Conservation (phyloP, 2,113 vertebrate genomes). For the Labeo catla region DNA sequence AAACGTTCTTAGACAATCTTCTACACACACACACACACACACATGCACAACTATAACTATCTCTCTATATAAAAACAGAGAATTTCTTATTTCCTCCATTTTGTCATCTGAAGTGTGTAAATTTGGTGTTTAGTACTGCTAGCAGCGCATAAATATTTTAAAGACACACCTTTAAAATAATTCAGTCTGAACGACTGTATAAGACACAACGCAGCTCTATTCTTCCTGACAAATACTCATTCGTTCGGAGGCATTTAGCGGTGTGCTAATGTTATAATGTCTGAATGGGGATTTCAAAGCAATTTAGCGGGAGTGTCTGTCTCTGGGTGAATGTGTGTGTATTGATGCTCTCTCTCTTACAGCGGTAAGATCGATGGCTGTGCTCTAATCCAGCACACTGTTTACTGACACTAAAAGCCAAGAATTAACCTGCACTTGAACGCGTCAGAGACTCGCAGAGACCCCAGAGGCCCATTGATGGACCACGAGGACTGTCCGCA, state of each 20-base stretch:
- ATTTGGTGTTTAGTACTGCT: neutral
- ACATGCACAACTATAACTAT: too few relatives aligned
- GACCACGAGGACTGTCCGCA: neutral
- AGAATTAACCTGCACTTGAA: conserved; percentile 20
- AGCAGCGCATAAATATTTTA: neutral
- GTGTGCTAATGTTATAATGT: conserved; percentile 15
- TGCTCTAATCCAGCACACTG: conserved; percentile 14
- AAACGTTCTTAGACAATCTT: too few relatives aligned
- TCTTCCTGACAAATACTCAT: neutral
- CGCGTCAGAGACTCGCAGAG: neutral
- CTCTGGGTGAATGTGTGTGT: neutral
- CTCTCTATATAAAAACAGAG: too few relatives aligned
- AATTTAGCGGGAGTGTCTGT: neutral
- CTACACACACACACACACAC: too few relatives aligned
- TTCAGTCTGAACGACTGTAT: neutral
- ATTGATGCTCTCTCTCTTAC: neutral
- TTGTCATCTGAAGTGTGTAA: neutral
- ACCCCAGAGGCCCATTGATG: conserved; percentile 5
- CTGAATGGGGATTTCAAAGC: conserved; percentile 5
- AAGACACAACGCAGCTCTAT: neutral
- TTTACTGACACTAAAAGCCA: conserved; percentile 10
- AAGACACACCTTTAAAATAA: neutral
- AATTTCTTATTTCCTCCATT: neutral
- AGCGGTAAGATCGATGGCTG: conserved; percentile 10
- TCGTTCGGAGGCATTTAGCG: neutral